phyloP scores from a whole-genome alignment of 2,888 invertebrate genomes.

The Dicranocentrus wangi region DNA sequence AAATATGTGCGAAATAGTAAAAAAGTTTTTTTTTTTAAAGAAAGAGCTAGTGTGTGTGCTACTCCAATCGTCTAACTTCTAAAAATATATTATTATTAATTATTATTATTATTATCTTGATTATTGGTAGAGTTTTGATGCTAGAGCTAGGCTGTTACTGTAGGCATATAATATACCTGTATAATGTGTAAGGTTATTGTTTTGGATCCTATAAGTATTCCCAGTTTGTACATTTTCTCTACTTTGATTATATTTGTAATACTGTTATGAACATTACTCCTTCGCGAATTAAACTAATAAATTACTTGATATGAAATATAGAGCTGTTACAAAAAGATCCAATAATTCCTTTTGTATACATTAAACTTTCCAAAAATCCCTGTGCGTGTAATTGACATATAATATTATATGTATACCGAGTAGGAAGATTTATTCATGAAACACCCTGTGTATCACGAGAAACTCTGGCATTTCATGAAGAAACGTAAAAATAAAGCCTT shows the following conservation, averaged over 20 bases:
- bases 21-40: background rate
- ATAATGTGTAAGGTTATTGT: slow-evolving; percentile 24
- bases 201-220: slow-evolving; percentile 30
- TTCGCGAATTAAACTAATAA: slow-evolving; percentile 26
- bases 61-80: slow-evolving; percentile 9
- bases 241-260: slow-evolving; percentile 64
- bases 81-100: slow-evolving; percentile 4
- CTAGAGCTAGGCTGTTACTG: slow-evolving; percentile 9
- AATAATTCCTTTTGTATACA: slow-evolving; percentile 34
- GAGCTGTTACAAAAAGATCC: background rate
- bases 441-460: slow-evolving; percentile 1
- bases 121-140: background rate
- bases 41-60: slow-evolving; percentile 37
- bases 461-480: slow-evolving; percentile 16
- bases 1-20: background rate
- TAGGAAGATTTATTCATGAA: slow-evolving; percentile 2
- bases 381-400: background rate
- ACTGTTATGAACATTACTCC: slow-evolving; percentile 2
- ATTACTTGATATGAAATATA: slow-evolving; percentile 25
- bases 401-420: slow-evolving; percentile 13
- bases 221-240: slow-evolving; percentile 61
- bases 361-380: slow-evolving; percentile 29
- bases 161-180: slow-evolving; percentile 17
- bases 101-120: slow-evolving; percentile 11
- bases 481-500: slow-evolving; percentile 32